Evolutionary conservation across 2,113 vertebrate species (phyloP), one percentile per base, ranked within the genome.

Genomic region (Kryptolebias marmoratus): DNA sequence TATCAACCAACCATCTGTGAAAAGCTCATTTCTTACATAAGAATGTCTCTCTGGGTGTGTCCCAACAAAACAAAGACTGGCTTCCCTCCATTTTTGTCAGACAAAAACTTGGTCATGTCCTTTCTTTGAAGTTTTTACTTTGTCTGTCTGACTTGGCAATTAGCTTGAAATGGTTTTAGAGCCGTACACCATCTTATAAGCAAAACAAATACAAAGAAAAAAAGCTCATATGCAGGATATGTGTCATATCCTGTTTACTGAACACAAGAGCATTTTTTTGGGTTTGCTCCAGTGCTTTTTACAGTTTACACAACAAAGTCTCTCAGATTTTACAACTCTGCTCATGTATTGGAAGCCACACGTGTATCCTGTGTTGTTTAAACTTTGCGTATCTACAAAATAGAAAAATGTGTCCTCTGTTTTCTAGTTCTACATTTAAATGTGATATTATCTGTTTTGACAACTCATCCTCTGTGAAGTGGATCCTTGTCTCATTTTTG

Each of bases 401-500:
- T 22, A 22, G 22, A 3, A 48, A 68, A 61, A 36, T 64, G 48
- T 74, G 18, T 47, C 63, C 70, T 81, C 80, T 87, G 78, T 89
- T 70, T 67, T 50, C 55, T 10, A 8, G 8, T 55, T 56, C 53
- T 58, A 55, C 45, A 42, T 87, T 89, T 73, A 32, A 82, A 84
- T 79, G 81, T 77, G 36, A 73, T 47, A 58, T 74, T 84, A 87
- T 82, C 79, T 76, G 71, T 81, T 75, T 76, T 75, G 70, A 84
- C 55, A 73, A 22, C 61, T 64, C 85, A 61, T 22, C 22, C 22
- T 22, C 22, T 22, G 55, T 64, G 66, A 84, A 68, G 54, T 64
- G 58, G 50, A 15, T 66, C 68, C 76, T 18, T 31, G 31, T 28
- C 11, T 54, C 73, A 56, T 61, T 72, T 22, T 80, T 83, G 56